Base-by-base conservation (phyloP, 2,113 vertebrate genomes). In the Illadopsis cleaveri region DNA sequence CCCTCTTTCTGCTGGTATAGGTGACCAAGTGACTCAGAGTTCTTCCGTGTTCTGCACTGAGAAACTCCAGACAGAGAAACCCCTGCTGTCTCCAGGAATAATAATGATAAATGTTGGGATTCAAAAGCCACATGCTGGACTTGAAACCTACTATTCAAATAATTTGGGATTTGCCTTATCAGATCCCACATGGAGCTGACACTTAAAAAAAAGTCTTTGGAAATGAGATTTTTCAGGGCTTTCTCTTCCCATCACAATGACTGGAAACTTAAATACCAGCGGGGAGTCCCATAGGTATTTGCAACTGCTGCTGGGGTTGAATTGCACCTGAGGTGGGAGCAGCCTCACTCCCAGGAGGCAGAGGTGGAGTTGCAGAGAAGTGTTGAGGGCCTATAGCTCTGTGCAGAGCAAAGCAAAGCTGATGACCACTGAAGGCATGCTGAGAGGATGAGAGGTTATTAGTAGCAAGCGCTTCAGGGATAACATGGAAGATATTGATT, bases 361-460 rank as follows among this genome's bases (percentile, higher is more conserved):
- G 66, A 70, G 45, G n/a, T 37, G 40, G 31, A 72, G n/a, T 2
- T 69, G 28, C 12, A 48, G 30, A n/a, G 22, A 27, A 48, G 13
- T 22, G 17, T 12, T 3, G 2, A 60, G 86, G 8, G 22, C 71
- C n/a, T 1, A 0, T 3, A 65, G 45, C n/a, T 68, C 57, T 44
- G 5, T 47, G 33, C 40, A 61, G 40, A 93, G 61, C 23, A 65
- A 54, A 69, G 53, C 35, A 62, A 69, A 93, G n/a, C 82, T 54
- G 91, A 50, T 13, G 4, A 1, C 2, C 0, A 27, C 66, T 61
- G 45, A 65, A 90, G 44, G 37, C 54, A 20, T 73, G 68, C 82
- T 92, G 82, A 53, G 88, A 83, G 68, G 35, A 76, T 91, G 78
- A 87, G 66, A 88, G 47, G n/a, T 93, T 84, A 76, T 84, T 94